Percentiles rank a stretch among this genome's conserved stretches.
phyloP scores from a whole-genome alignment of 2,888 invertebrate species.

The Agrypnus murinus region DNA sequence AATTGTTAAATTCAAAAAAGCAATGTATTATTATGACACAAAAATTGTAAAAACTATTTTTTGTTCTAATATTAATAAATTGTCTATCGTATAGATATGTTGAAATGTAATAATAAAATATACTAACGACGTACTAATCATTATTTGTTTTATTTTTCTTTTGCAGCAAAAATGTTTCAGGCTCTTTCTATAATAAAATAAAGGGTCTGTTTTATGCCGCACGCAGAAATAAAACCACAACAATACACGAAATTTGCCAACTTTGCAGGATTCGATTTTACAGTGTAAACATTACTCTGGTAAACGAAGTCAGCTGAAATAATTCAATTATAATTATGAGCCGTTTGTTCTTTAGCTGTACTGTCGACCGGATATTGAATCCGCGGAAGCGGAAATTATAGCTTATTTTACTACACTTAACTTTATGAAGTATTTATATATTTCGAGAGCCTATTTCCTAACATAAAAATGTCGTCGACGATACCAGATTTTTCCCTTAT shows the following conservation, averaged over 20 bases:
- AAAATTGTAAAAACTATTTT: not conserved
- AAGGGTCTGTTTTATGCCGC: too few species aligned
- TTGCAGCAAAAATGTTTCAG: too few species aligned
- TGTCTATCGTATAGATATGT: constrained; percentile 35
- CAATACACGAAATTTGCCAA: constrained; percentile 14
- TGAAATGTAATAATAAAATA: constrained; percentile 31
- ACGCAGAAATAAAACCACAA: not conserved
- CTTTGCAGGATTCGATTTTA: constrained; percentile 11
- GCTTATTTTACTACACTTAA: constrained; percentile 12
- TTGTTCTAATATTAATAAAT: constrained; percentile 20
- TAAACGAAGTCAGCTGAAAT: constrained; percentile 28
- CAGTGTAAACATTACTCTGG: constrained; percentile 22
- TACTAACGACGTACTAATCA: constrained; percentile 15
- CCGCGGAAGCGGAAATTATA: constrained; percentile 25
- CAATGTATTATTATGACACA: constrained; percentile 30
- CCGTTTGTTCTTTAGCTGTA: constrained; percentile 29
- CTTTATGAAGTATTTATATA: constrained; percentile 1
- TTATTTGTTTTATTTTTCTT: constrained; percentile 3
- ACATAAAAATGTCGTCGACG: too few species aligned
- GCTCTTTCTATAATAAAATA: too few species aligned
- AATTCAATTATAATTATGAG: constrained; percentile 30
- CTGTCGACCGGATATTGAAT: constrained; percentile 17
- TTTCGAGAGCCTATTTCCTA: not conserved
- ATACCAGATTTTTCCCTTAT: too few species aligned
- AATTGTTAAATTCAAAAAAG: constrained; percentile 30